phyloP scores from a whole-genome alignment of 2,888 invertebrate genomes.

The Deilephila elpenor region DNA sequence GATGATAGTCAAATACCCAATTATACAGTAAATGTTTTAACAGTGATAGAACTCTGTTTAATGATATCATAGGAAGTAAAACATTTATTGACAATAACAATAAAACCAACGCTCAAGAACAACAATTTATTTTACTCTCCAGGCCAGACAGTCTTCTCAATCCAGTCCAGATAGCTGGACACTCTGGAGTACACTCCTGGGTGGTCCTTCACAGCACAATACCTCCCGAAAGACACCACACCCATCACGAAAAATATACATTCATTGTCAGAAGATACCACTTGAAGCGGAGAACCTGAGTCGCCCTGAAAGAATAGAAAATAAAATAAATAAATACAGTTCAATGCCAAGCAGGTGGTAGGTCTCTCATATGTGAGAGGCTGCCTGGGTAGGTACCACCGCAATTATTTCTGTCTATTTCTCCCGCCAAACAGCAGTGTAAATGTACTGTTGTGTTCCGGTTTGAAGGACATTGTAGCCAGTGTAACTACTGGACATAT shows the following conservation, averaged over 20 bases:
- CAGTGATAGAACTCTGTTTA: no score
- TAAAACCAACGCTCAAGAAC: neutral
- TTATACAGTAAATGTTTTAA: no score
- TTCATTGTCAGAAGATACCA: slow-evolving; percentile 74
- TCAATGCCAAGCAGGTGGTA: no score
- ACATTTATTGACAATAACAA: neutral
- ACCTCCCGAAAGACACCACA: slow-evolving; percentile 84
- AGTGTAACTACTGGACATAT: no score
- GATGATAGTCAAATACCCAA: no score
- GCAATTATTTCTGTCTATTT: no score
- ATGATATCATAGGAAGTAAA: no score
- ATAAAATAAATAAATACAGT: slow-evolving; percentile 37
- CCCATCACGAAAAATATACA: slow-evolving; percentile 83
- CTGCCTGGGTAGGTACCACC: no score
- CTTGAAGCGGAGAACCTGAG: slow-evolving; percentile 88
- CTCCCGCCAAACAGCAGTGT: no score
- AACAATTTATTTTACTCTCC: slow-evolving; percentile 55
- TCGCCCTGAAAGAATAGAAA: slow-evolving; percentile 82
- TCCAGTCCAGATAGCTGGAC: slow-evolving; percentile 83
- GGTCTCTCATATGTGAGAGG: no score
- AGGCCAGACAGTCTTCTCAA: slow-evolving; percentile 85
- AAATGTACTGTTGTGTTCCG: no score
- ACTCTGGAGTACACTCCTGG: slow-evolving; percentile 85
- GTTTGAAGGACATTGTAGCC: no score
- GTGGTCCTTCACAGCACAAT: slow-evolving; percentile 70